Evolutionary conservation across 2,113 vertebrate species (phyloP), one percentile per base, ranked within the genome.

Genomic region (Podocnemis expansa): DNA sequence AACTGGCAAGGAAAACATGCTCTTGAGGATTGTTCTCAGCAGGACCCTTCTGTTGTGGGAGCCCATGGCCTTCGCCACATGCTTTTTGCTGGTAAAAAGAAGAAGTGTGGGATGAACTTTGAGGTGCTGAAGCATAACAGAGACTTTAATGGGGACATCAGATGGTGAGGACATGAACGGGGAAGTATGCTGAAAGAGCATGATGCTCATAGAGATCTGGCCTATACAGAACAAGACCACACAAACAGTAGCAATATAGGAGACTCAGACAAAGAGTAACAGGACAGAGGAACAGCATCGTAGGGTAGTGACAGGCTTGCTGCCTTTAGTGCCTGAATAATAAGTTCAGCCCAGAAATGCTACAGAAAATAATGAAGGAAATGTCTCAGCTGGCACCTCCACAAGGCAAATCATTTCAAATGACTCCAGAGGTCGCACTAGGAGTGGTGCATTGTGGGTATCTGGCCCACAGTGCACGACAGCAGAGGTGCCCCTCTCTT

Each of bases 11-110:
- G 84, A 81, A n/a, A 91, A 91, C 78, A 87, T 79, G 2, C 78
- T 91, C 54, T 82, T 86, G 89, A 91, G 82, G 38, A 91, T 82
- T 3, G 89, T 91, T 14, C 89, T 78, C 8, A 91, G 89, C 3
- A 87, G 43, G 29, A 91, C 14, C 12, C 84, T 79, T 38, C 82
- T 82, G 67, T 91, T 82, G 84, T 91, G 86, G 45, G 89, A 91
- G 4, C 84, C 84, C 79, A 86, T 63, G 8, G 79, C 43, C 14
- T 87, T 82, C 13, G 24, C 82, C 8, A 91, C 29, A 11, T 76
- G 45, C 10, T 49, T 80, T 51, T 91, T 91, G 78, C 89, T 86
- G 84, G 52, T 63, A 9, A 19, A 60, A 82, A 27, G 45, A 83
- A 29, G 54, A 51, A 41, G 49, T 2, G 13, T 34, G 25, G n/a